phyloP scores from a whole-genome alignment of 2,888 invertebrate species.

The Hyles lineata region DNA sequence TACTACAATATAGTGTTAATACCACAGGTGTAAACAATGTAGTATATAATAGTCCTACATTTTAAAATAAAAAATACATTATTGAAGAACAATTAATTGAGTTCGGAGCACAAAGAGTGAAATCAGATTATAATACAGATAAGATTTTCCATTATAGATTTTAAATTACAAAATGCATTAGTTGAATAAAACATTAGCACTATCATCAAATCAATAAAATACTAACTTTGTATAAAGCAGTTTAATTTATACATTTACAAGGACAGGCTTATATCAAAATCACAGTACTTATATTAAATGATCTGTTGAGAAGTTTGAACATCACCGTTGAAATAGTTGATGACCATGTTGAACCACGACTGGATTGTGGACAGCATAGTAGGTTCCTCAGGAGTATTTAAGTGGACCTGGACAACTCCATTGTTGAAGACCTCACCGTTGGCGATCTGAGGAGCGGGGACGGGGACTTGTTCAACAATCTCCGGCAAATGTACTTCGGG shows the following conservation, averaged over 20 bases:
- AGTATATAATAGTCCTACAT: too few species aligned
- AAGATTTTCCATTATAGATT: too few species aligned
- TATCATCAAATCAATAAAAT: not conserved
- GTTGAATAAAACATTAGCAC: too few species aligned
- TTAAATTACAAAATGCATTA: too few species aligned
- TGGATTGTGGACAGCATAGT: slow-evolving; percentile 61
- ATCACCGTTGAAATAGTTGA: slow-evolving; percentile 67
- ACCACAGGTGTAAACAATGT: too few species aligned
- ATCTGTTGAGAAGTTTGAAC: slow-evolving; percentile 62
- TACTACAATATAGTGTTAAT: too few species aligned
- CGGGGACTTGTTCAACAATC: slow-evolving; percentile 36
- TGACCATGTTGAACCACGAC: slow-evolving; percentile 66
- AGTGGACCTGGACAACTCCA: slow-evolving; percentile 60
- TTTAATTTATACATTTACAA: slow-evolving; percentile 23
- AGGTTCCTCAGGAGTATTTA: slow-evolving; percentile 59
- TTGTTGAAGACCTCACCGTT: slow-evolving; percentile 66
- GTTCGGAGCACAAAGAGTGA: too few species aligned
- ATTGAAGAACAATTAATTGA: too few species aligned
- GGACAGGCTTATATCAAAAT: not conserved
- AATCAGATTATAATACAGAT: too few species aligned
- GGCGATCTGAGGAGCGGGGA: slow-evolving; percentile 40
- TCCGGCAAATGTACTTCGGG: slow-evolving; percentile 40
- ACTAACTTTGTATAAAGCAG: not conserved
- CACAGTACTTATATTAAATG: slow-evolving; percentile 48
- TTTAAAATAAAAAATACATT: too few species aligned